Conservation (phyloP, 2,113 vertebrate genomes). For the Ceuthmochares aereus region DNA sequence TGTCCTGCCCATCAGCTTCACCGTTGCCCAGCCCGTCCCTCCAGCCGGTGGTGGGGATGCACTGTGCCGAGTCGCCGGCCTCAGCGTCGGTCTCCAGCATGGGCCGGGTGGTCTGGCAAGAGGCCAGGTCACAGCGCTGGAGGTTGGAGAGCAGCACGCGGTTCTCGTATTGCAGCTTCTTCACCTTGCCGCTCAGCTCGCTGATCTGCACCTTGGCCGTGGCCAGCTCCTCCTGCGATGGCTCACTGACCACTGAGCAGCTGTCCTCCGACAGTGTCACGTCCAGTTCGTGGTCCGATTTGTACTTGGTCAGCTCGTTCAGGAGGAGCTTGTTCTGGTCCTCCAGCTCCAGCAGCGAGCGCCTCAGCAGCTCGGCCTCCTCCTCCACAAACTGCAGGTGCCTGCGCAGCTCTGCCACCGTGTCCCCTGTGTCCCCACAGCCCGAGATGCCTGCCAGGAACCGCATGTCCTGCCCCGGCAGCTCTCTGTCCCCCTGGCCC, state of each 20-base stretch:
- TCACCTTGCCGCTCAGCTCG: conserved; percentile 93
- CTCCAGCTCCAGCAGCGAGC: conserved; percentile 94
- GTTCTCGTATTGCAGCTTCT: conserved; percentile 99
- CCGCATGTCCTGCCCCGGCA: conserved; percentile 71
- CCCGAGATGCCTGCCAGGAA: conserved; percentile 66
- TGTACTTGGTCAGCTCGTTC: conserved; percentile 93
- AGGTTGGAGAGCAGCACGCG: conserved; percentile 95
- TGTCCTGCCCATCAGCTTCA: conserved; percentile 75
- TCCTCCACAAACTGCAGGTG: conserved; percentile 99
- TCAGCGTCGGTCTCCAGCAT: conserved; percentile 91
- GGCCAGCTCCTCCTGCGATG: conserved; percentile 90
- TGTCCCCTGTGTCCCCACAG: conserved; percentile 85
- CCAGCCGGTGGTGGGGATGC: conserved; percentile 81
- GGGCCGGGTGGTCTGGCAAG: conserved; percentile 84
- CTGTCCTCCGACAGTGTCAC: conserved; percentile 83
- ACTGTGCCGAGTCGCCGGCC: conserved; percentile 91
- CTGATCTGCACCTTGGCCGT: conserved; percentile 90
- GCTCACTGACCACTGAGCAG: conserved; percentile 86
- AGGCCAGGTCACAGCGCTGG: conserved; percentile 93
- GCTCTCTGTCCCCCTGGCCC: conserved; percentile 78
- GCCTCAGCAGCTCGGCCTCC: conserved; percentile 93
- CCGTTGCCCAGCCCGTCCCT: conserved; percentile 76
- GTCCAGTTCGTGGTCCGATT: conserved; percentile 85
- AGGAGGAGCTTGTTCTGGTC: conserved; percentile 98
- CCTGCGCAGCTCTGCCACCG: conserved; percentile 88